A percentile compares a stretch with the other conserved stretches of the same genome.
Evolutionary conservation across 2,113 vertebrate genomes (phyloP).

Genomic region (Spermophilus dauricus): DNA sequence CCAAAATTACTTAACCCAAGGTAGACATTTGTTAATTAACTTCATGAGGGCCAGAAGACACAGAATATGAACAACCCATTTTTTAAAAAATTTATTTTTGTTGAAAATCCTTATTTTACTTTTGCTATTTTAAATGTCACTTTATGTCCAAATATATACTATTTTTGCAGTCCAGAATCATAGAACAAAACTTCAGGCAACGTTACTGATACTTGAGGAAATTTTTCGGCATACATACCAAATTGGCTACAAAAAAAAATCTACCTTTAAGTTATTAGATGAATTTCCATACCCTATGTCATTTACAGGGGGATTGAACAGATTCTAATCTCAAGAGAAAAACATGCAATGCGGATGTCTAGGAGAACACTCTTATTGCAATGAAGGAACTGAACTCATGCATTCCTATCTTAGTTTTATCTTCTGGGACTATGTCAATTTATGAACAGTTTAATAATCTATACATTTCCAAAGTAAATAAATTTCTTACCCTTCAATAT

Average conservation of each 20-base stretch:
- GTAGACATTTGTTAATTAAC: background rate
- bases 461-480: background rate
- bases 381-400: background rate
- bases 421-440: background rate
- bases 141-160: background rate
- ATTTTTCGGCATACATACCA: background rate
- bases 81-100: background rate
- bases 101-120: background rate
- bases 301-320: background rate
- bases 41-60: background rate
- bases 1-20: background rate
- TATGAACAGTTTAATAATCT: background rate
- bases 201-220: background rate
- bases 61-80: background rate
- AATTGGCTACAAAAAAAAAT: background rate
- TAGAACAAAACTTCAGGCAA: background rate
- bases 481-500: background rate
- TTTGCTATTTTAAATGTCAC: conserved; percentile 2
- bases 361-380: background rate
- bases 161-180: background rate
- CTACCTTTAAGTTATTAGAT: background rate
- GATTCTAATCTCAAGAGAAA: conserved; percentile 23
- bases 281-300: background rate
- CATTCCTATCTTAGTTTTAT: background rate
- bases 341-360: background rate